These are phyloP conservation scores for Sebastes hubbsi DNA, from an alignment of 2,797 vertebrate genomes.

Conservation along the genomic window DNA sequence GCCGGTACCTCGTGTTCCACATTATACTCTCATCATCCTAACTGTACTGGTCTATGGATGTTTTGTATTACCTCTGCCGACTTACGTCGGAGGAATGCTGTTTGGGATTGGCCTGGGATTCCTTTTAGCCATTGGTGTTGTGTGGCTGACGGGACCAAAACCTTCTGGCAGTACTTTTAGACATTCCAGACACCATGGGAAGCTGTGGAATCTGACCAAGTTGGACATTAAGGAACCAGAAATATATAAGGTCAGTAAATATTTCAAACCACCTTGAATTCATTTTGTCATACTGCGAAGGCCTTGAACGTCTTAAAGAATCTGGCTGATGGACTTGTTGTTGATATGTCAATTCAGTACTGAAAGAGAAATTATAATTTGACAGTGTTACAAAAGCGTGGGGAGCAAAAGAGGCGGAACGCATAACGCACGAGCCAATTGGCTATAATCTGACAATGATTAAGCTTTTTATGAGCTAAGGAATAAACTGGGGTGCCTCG, in stretches of 20 bases:
- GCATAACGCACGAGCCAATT: no score
- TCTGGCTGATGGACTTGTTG: no score
- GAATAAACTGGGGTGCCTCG: no score
- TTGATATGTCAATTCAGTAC: no score
- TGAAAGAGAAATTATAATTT: no score
- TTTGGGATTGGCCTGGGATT: constrained; percentile 92
- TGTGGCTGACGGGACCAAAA: constrained; percentile 91
- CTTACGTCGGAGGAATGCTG: constrained; percentile 88
- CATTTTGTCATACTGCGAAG: background rate
- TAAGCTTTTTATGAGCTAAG: no score
- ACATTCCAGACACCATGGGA: constrained; percentile 58
- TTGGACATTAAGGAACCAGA: constrained; percentile 93
- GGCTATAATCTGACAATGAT: no score
- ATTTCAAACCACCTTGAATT: background rate
- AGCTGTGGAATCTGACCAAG: constrained; percentile 70
- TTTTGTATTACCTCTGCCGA: constrained; percentile 92
- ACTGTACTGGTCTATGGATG: constrained; percentile 89
- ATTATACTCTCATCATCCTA: constrained; percentile 86
- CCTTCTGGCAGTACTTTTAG: constrained; percentile 63
- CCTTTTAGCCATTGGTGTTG: constrained; percentile 88
- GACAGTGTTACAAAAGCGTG: no score
- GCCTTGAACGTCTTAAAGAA: no score
- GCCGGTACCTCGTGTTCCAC: constrained; percentile 81
- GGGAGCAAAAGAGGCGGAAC: no score
- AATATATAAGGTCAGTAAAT: constrained; percentile 90